Base-by-base conservation (phyloP, 2,113 vertebrate genomes). In the Leptobrachium ailaonicum region DNA sequence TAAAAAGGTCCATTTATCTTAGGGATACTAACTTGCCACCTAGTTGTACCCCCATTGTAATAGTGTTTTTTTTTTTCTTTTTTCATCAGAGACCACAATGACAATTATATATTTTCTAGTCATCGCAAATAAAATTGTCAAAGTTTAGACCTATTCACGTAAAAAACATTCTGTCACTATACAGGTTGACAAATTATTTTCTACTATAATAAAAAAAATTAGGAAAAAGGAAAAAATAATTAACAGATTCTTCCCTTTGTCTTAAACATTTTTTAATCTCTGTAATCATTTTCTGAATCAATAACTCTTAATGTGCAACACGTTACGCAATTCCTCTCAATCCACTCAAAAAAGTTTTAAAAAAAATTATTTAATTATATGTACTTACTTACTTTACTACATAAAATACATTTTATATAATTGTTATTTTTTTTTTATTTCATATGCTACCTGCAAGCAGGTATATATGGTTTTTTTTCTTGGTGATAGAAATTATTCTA, bases 401-500 rank as follows among this genome's bases (percentile, higher is more conserved):
- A 40, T 7, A 80, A 71, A 79, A 50, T 73, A 11, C 42, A 69
- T 69, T 69, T 75, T 75, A 81, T 81, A 66, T 75, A 60, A 56
- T 75, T 64, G 12, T n/a, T 40, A 60, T 56, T 43, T 73, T 73
- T 41, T 50, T 68, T 80, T 67, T 75, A 75, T 81, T 73, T 81
- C 43, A 44, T 69, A 41, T 41, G 71, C 53, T 80, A 75, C 79
- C 79, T 80, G 79, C 79, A 80, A 80, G 79, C 79, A 74, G 79
- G 79, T 80, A 69, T 80, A 67, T 41, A 67, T 80, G 71, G 53
- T 80, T 67, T 72, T 69, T 68, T 63, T 80, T 67, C 66, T 69
- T 68, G 74, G 71, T 60, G 20, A 68, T 80, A 80, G 79, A 67
- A 74, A 80, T 60, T 73, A 73, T 73, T 80, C 66, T 56, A 56